Base-by-base conservation (phyloP, 1,140 invertebrate species). In the Cardiocondyla obscurior region DNA sequence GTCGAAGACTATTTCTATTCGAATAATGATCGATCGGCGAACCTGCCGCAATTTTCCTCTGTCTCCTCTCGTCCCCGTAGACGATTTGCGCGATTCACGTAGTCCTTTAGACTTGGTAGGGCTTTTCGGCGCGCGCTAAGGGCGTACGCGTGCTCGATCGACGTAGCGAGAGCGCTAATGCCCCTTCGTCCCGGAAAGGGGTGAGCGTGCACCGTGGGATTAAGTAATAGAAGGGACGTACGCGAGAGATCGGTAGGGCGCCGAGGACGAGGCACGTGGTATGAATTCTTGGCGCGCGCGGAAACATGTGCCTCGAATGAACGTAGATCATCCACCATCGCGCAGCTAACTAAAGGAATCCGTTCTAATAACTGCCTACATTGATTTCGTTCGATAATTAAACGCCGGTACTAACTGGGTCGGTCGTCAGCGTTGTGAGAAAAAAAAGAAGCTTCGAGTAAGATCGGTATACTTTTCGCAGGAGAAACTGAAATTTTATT, bases 91-190 rank as follows among this genome's bases (percentile, higher is more conserved):
- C 22, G 14, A 74, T 49, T 33, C 19, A 30, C 58, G 73, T 51
- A 53, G 46, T 67, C 65, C 69, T 42, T 79, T 55, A n/a, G n/a
- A 53, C 30, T 46, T 19, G 36, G 28, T n/a, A 4, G 19, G 49
- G 67, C 44, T 81, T 81, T 81, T 25, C n/a, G 53, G 16, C 57
- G 30, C 22, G 44, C 49, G 44, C 58, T 82, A 74, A 82, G 53
- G 64, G 81, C 28, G 70, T 73, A 79, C 57, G 58, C 82, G 85
- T 83, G 85, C 62, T 88, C 86, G 83, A 88, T 88, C 86, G 87
- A 88, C 84, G 85, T 88, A 81, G 86, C 70, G 67, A 84, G 79
- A 70, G 57, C 73, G 82, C 76, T 84, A 88, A 88, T 88, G 84
- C 82, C 82, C 57, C 16, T 53, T 67, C 81, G 69, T 62, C 86